phyloP scores from a whole-genome alignment of 1,140 invertebrate species.

The Diplogasteroides magnus region DNA sequence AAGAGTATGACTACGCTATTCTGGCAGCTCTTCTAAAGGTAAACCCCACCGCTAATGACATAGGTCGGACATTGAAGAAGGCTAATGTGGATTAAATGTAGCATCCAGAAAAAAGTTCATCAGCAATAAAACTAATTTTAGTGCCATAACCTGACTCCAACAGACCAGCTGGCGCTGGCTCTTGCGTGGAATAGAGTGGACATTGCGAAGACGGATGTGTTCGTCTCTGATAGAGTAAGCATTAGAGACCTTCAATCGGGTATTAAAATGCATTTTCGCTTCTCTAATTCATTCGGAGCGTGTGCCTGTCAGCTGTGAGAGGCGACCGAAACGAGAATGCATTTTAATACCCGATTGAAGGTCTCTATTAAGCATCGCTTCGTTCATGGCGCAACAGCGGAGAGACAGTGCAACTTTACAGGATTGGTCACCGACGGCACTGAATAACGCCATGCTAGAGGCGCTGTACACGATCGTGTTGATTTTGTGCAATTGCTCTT shows the following conservation, averaged over 20 bases:
- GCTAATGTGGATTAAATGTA: not conserved
- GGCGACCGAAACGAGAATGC: no score
- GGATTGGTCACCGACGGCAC: constrained; percentile 77
- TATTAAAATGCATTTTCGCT: no score
- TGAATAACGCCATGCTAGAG: constrained; percentile 97
- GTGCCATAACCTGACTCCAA: constrained; percentile 48
- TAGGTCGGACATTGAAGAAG: not conserved
- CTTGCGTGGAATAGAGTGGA: no score
- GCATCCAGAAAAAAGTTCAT: not conserved
- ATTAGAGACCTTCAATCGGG: no score
- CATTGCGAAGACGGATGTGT: constrained; percentile 83
- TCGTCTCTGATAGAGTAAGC: constrained; percentile 77
- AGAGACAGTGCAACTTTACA: constrained; percentile 66
- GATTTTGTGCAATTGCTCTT: no score
- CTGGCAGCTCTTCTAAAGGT: constrained; percentile 48
- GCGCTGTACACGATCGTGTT: no score
- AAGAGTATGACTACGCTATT: no score
- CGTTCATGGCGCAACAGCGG: not conserved
- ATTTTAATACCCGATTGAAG: no score
- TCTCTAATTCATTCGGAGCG: no score
- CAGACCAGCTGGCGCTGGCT: constrained; percentile 60
- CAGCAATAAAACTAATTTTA: no score
- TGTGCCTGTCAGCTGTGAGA: not conserved
- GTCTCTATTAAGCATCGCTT: not conserved
- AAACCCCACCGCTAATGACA: not conserved